phyloP scores from a whole-genome alignment of 2,797 vertebrate species.

The Scarus forsteni region DNA sequence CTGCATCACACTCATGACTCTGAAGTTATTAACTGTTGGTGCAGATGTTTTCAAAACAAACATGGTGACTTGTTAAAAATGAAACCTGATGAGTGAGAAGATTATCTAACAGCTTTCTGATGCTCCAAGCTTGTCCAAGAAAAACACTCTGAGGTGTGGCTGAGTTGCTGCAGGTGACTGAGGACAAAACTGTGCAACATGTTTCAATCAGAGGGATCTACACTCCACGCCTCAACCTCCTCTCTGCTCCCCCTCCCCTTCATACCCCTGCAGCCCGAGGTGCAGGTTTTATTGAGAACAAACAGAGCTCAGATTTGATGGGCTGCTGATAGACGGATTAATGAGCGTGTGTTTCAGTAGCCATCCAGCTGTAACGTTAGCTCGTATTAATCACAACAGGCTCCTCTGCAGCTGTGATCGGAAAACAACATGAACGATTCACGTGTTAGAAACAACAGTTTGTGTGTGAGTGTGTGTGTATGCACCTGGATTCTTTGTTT shows the following conservation, averaged over 20 bases:
- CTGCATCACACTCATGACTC: too few relatives aligned
- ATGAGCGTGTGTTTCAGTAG: constrained; percentile 54
- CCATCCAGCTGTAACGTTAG: constrained; percentile 54
- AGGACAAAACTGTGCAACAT: constrained; percentile 32
- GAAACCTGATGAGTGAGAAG: too few relatives aligned
- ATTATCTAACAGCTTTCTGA: too few relatives aligned
- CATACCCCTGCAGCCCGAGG: constrained; percentile 60
- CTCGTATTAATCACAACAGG: constrained; percentile 37
- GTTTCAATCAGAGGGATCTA: constrained; percentile 58
- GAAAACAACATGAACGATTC: neutral
- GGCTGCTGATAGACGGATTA: constrained; percentile 71
- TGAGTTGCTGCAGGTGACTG: constrained; percentile 14
- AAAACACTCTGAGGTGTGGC: constrained; percentile 3
- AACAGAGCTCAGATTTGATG: constrained; percentile 54
- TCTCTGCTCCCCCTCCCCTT: constrained; percentile 69
- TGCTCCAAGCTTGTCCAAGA: too few relatives aligned
- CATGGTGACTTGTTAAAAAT: too few relatives aligned
- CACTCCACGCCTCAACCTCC: constrained; percentile 25
- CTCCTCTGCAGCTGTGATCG: constrained; percentile 23
- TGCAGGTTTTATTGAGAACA: constrained; percentile 70
- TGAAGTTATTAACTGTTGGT: too few relatives aligned
- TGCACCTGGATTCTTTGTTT: constrained; percentile 74
- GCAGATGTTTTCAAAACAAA: too few relatives aligned
- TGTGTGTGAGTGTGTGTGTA: constrained; percentile 3
- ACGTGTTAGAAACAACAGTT: too few relatives aligned